Base-by-base conservation (phyloP, 2,888 invertebrate genomes). In the Drosophila cracens region DNA sequence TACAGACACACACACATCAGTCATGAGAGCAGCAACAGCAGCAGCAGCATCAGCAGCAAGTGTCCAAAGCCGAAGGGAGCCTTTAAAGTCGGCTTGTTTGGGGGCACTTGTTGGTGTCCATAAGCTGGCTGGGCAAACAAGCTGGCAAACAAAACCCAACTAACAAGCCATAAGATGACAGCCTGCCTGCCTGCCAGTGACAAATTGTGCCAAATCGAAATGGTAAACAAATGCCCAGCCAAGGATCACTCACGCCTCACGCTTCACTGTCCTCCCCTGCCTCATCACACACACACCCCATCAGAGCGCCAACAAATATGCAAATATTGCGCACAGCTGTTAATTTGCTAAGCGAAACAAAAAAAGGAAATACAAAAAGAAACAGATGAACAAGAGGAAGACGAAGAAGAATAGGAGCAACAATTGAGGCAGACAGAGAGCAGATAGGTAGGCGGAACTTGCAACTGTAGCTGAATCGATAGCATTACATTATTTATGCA, bases 141-240 rank as follows among this genome's bases (percentile, higher is more conserved):
- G 57, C 57, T 29, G 57, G 81, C 83, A 86, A 89, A 88, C 90
- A 89, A 89, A 82, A 82, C 79, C 85, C 89, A 79, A 87, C 90
- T 87, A 87, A 87, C 90, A 90, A 87, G 87, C 90, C 87, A 90
- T 87, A 87, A 87, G 87, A 90, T 86, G 90, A 87, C 87, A 88
- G 90, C 76, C 78, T 81, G 56, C 56, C 38, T 38, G 46, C 46
- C 38, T 56, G 89, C 89, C 83, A 86, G 83, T 87, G 90, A 90
- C 87, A 87, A 87, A 87, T 87, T 87, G 87, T 87, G 89, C 87
- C 90, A 87, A 87, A 87, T 87, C 87, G 90, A 90, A 87, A 87
- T 87, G 79, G 87, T 88, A 91, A 89, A 91, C 91, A 89, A 90
- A 82, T 79, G 76, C 69, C 74, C 67, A 66, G n/a, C n/a, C 51